These are phyloP conservation scores for Tachysurus fulvidraco DNA, from an alignment of 2,113 vertebrate genomes.

Conservation along the genomic window DNA sequence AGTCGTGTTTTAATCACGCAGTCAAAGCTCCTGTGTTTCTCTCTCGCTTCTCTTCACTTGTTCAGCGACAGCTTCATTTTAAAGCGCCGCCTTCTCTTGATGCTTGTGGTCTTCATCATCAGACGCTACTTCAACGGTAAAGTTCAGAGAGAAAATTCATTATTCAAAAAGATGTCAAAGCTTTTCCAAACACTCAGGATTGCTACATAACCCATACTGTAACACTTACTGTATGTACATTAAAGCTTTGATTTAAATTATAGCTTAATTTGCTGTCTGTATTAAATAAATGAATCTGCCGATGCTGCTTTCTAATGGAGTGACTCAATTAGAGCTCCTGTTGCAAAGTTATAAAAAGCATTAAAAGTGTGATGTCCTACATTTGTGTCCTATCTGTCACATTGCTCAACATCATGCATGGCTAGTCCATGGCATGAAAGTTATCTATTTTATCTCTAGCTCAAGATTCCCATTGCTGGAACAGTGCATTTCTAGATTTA, in stretches of 20 bases:
- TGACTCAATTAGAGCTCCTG: background rate
- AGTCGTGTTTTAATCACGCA: conserved; percentile 8
- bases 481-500: background rate
- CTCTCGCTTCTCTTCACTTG: conserved; percentile 55
- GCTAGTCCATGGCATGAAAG: background rate
- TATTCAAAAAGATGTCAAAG: background rate
- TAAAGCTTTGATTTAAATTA: background rate
- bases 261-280: background rate
- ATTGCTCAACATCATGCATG: background rate
- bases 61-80: conserved; percentile 29
- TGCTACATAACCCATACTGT: background rate
- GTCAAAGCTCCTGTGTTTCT: conserved; percentile 32
- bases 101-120: conserved; percentile 23
- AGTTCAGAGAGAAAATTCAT: background rate
- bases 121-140: conserved; percentile 67
- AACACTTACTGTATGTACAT: background rate
- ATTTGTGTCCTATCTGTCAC: background rate
- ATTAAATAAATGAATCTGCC: background rate
- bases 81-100: conserved; percentile 15
- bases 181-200: background rate
- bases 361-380: background rate
- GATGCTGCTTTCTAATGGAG: background rate
- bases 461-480: background rate
- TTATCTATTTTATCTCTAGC: background rate
- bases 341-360: background rate